Conservation (phyloP, 2,797 vertebrate genomes). For the Eurystomus glaucurus region DNA sequence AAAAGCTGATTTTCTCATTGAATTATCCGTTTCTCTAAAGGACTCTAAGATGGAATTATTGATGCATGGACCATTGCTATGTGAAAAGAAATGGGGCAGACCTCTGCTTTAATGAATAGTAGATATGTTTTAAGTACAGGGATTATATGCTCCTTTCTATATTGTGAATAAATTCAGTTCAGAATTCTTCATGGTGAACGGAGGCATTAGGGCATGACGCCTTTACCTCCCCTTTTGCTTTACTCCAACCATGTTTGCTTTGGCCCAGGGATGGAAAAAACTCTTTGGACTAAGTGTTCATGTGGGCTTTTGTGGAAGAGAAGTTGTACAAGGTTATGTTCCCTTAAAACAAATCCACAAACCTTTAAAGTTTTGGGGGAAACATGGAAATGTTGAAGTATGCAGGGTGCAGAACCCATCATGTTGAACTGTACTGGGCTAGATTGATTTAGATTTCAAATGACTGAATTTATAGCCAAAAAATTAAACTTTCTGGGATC, state of each 20-base stretch:
- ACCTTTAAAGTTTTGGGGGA: neutral
- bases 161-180: constrained; percentile 37
- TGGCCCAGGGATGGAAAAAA: neutral
- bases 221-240: neutral
- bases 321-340: neutral
- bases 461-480: neutral
- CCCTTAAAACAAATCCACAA: neutral
- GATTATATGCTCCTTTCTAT: constrained; percentile 39
- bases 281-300: neutral
- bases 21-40: constrained; percentile 16
- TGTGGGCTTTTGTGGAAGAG: neutral
- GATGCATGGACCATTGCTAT: neutral
- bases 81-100: constrained; percentile 43
- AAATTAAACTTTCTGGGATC: neutral
- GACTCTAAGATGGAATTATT: constrained; percentile 1
- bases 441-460: neutral
- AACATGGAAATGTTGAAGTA: neutral
- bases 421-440: neutral
- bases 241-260: neutral
- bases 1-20: neutral
- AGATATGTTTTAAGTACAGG: constrained; percentile 62
- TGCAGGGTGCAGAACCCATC: neutral
- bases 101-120: constrained; percentile 53
- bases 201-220: neutral
- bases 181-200: neutral